phyloP scores from a whole-genome alignment of 1,140 invertebrate species.

The Lasioglossum baleicum region DNA sequence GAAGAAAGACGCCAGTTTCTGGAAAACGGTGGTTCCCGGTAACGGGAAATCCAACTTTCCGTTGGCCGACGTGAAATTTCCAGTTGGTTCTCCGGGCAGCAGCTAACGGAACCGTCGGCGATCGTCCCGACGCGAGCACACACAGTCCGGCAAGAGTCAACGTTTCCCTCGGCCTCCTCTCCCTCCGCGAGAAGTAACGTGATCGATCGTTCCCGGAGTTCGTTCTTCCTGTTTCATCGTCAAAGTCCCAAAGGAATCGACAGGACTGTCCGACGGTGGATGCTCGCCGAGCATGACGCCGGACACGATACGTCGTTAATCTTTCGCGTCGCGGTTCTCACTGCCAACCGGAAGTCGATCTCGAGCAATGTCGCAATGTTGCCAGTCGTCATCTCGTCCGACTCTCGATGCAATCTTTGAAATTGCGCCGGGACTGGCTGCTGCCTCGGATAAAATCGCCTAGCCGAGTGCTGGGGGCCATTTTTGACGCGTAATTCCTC shows the following conservation, averaged over 20 bases:
- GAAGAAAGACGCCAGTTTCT: too few species aligned
- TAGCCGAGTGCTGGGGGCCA: conserved; percentile 29
- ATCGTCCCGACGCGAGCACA: conserved; percentile 3
- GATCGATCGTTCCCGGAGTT: conserved; percentile 45
- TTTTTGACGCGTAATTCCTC: conserved; percentile 55
- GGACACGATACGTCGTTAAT: conserved; percentile 63
- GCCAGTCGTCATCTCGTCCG: conserved; percentile 55
- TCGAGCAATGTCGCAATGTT: conserved; percentile 37
- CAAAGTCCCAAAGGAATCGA: conserved; percentile 51
- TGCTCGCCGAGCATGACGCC: conserved; percentile 45
- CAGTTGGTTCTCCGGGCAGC: not conserved
- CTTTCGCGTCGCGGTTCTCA: conserved; percentile 52
- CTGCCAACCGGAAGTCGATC: conserved; percentile 57
- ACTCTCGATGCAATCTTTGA: conserved; percentile 67
- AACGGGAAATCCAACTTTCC: not conserved
- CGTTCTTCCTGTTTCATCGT: conserved; percentile 30
- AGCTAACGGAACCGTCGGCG: not conserved
- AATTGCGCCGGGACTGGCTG: conserved; percentile 64
- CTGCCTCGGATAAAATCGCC: conserved; percentile 52
- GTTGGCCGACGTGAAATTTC: not conserved
- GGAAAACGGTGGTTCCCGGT: too few species aligned
- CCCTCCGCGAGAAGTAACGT: conserved; percentile 22
- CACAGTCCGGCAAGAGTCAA: not conserved
- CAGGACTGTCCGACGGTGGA: conserved; percentile 44
- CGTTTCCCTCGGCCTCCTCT: not conserved